Evolutionary conservation across 2,888 invertebrate species (phyloP).

Genomic region (Clivina fossor): DNA sequence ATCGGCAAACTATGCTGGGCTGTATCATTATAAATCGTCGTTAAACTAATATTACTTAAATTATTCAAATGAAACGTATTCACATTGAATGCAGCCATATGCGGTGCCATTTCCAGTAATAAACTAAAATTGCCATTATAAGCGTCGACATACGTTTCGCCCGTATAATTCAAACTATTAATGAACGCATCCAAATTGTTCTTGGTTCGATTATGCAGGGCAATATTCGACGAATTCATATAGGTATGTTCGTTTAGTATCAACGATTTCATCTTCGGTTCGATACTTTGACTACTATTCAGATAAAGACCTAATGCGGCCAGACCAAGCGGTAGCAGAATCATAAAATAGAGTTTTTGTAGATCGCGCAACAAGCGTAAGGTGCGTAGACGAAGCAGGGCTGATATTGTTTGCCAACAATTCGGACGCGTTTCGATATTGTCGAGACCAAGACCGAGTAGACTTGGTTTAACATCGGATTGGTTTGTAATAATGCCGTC

Average conservation of each 20-base stretch:
- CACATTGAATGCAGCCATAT: constrained; percentile 68
- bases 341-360: constrained; percentile 73
- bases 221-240: constrained; percentile 60
- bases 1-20: constrained; percentile 78
- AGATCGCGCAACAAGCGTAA: constrained; percentile 69
- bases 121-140: constrained; percentile 70
- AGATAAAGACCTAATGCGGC: constrained; percentile 67
- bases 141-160: constrained; percentile 52
- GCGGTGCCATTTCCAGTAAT: constrained; percentile 63
- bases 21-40: constrained; percentile 75
- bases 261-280: constrained; percentile 65
- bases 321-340: constrained; percentile 69
- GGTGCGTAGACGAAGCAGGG: constrained; percentile 66
- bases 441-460: constrained; percentile 63
- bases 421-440: constrained; percentile 65
- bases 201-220: constrained; percentile 62
- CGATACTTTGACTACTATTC: constrained; percentile 63
- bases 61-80: constrained; percentile 53
- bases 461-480: constrained; percentile 56
- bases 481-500: constrained; percentile 53
- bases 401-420: constrained; percentile 64
- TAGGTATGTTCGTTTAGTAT: constrained; percentile 65
- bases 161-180: constrained; percentile 47
- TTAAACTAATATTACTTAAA: constrained; percentile 59
- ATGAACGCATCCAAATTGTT: constrained; percentile 48